phyloP scores from a whole-genome alignment of 2,888 invertebrate species.

The Cryptocephalus primarius region DNA sequence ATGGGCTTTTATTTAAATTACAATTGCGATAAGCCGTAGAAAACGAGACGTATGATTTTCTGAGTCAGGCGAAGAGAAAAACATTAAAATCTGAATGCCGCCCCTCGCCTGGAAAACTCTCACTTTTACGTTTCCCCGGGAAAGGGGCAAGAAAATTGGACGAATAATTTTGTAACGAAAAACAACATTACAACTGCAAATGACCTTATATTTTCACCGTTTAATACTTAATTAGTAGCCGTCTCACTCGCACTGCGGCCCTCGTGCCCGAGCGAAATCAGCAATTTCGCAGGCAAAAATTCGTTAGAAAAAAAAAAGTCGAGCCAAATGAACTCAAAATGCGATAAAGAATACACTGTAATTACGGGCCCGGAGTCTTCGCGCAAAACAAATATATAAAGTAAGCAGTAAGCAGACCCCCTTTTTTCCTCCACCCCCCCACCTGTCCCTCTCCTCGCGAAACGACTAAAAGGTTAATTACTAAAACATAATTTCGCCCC shows the following conservation, averaged over 20 bases:
- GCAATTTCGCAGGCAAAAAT: conserved; percentile 13
- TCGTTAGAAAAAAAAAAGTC: conserved; percentile 10
- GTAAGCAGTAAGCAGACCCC: neutral
- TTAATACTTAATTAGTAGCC: conserved; percentile 18
- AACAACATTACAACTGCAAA: conserved; percentile 16
- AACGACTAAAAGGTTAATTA: conserved; percentile 18
- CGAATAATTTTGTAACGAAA: conserved; percentile 10
- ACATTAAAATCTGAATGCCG: too few relatives aligned
- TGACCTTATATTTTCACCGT: conserved; percentile 18
- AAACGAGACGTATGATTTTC: too few relatives aligned
- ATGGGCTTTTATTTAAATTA: too few relatives aligned
- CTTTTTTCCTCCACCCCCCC: neutral
- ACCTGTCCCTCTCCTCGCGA: neutral
- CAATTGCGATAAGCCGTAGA: too few relatives aligned
- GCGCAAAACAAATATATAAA: conserved; percentile 8
- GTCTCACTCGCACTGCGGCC: conserved; percentile 7
- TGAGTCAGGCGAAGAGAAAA: too few relatives aligned
- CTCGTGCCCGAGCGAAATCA: neutral
- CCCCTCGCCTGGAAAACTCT: neutral
- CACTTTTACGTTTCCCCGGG: conserved; percentile 6
- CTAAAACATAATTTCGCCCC: conserved; percentile 20
- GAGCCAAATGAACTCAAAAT: conserved; percentile 23
- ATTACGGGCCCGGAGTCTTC: conserved; percentile 19
- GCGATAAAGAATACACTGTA: conserved; percentile 34
- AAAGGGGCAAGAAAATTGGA: conserved; percentile 12